Evolutionary conservation across 2,797 vertebrate species (phyloP).

Genomic region (Myotis daubentonii): DNA sequence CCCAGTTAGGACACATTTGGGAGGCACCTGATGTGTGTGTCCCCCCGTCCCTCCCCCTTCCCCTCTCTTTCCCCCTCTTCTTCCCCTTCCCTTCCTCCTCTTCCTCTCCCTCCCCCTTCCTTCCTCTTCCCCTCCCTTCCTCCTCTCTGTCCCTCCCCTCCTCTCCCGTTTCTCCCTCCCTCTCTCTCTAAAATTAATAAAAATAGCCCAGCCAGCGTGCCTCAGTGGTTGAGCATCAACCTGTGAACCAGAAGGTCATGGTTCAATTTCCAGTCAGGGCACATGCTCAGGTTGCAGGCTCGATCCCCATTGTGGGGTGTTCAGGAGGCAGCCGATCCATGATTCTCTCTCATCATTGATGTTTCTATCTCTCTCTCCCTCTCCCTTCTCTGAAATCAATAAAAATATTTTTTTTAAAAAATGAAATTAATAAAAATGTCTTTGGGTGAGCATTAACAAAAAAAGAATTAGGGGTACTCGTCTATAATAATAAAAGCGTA

Average conservation of each 20-base stretch:
- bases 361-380: background rate
- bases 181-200: too few species aligned
- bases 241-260: background rate
- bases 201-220: background rate
- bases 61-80: too few species aligned
- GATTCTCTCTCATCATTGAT: background rate
- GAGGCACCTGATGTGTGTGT: too few species aligned
- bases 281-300: background rate
- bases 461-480: background rate
- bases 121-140: too few species aligned
- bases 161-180: too few species aligned
- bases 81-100: too few species aligned
- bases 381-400: background rate
- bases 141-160: too few species aligned
- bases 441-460: background rate
- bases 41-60: too few species aligned
- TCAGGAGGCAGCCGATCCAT: background rate
- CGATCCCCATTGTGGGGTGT: background rate
- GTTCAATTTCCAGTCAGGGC: background rate
- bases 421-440: background rate
- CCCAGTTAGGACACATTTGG: too few species aligned
- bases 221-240: background rate
- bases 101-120: too few species aligned
- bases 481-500: too few species aligned
- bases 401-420: background rate